phyloP scores from a whole-genome alignment of 2,888 invertebrate genomes.

The Agonopterix alstromeriana region DNA sequence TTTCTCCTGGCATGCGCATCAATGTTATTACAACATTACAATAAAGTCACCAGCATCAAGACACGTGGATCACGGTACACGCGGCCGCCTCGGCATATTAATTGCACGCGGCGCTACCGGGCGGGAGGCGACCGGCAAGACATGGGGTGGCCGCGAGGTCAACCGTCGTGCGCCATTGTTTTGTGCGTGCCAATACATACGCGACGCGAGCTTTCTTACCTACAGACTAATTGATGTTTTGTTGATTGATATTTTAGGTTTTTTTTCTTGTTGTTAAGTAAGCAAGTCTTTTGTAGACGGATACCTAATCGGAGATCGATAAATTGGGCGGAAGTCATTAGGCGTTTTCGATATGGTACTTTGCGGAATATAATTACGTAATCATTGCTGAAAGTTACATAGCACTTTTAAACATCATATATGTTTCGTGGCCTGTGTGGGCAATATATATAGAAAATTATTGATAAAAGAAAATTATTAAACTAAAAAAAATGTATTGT shows the following conservation, averaged over 20 bases:
- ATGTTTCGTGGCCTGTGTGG: too few relatives aligned
- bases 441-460: too few relatives aligned
- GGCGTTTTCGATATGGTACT: too few relatives aligned
- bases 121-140: constrained; percentile 48
- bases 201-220: not conserved
- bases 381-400: too few relatives aligned
- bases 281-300: not conserved
- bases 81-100: constrained; percentile 76
- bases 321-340: too few relatives aligned
- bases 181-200: constrained; percentile 50
- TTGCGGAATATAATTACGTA: too few relatives aligned
- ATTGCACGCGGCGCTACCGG: constrained; percentile 76
- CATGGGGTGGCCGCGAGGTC: constrained; percentile 69
- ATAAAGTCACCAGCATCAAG: constrained; percentile 31
- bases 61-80: constrained; percentile 26
- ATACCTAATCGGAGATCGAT: too few relatives aligned
- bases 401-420: too few relatives aligned
- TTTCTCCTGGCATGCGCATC: too few relatives aligned
- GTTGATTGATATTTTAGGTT: not conserved
- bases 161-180: constrained; percentile 74
- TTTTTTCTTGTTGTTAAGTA: not conserved
- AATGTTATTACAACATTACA: too few relatives aligned
- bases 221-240: constrained; percentile 1
- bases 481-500: too few relatives aligned
- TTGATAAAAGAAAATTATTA: too few relatives aligned